These are phyloP conservation scores for Phrynosoma platyrhinos DNA, from an alignment of 2,113 vertebrate species.

Conservation along the genomic window DNA sequence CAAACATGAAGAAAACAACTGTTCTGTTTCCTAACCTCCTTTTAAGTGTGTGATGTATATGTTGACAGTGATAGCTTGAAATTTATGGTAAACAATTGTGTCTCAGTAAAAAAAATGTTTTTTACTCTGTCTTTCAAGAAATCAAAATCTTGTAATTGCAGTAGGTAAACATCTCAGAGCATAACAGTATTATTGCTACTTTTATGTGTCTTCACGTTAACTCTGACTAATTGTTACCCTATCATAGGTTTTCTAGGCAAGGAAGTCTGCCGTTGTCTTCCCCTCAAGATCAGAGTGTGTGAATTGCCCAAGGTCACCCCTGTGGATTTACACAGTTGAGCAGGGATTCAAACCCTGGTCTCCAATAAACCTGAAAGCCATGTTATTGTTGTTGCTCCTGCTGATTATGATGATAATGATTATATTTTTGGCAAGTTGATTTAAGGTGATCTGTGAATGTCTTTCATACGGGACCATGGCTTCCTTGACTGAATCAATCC, in stretches of 20 bases:
- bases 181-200: neutral
- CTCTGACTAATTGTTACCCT: too few relatives aligned
- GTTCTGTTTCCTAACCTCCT: neutral
- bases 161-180: neutral
- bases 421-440: neutral
- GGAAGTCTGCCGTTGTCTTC: too few relatives aligned
- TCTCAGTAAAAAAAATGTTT: neutral
- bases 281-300: neutral
- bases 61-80: neutral
- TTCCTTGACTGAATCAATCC: too few relatives aligned
- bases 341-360: too few relatives aligned
- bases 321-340: neutral
- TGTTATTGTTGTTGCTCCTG: too few relatives aligned
- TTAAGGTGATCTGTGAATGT: too few relatives aligned
- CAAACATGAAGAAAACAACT: neutral
- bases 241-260: too few relatives aligned
- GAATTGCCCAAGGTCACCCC: too few relatives aligned
- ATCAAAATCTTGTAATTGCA: neutral
- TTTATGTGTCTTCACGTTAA: too few relatives aligned
- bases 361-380: too few relatives aligned
- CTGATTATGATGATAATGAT: neutral
- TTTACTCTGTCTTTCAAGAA: neutral
- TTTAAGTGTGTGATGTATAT: neutral
- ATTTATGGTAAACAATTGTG: neutral
- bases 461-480: too few relatives aligned